phyloP scores from a whole-genome alignment of 2,113 vertebrate genomes.

The Scartelaos histophorus region DNA sequence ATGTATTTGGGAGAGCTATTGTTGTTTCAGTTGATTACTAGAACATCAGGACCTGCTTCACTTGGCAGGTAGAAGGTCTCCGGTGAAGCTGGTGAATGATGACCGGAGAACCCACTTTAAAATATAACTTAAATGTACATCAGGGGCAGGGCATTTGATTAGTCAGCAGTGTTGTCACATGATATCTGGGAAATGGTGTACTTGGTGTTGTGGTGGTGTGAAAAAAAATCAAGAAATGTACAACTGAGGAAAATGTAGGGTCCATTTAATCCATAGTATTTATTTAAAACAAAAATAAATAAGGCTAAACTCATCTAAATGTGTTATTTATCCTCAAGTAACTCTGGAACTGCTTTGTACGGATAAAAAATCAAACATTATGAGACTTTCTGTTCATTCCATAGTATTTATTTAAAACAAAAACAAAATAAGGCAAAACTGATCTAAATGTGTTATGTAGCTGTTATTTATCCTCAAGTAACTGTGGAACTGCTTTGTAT shows the following conservation, averaged over 20 bases:
- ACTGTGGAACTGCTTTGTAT: no score
- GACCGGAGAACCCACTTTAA: conserved; percentile 16
- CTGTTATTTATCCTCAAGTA: no score
- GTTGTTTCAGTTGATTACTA: conserved; percentile 68
- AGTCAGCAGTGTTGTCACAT: conserved; percentile 19
- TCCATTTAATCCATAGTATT: no score
- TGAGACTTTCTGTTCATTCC: no score
- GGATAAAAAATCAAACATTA: no score
- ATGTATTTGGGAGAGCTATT: conserved; percentile 31
- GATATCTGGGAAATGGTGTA: not conserved
- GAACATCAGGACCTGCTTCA: conserved; percentile 45
- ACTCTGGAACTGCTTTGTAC: no score
- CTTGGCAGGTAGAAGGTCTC: conserved; percentile 38
- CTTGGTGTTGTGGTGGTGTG: not conserved
- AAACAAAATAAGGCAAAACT: no score
- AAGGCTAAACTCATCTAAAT: no score
- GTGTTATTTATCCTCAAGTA: no score
- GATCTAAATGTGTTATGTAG: no score
- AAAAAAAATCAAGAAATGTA: not conserved
- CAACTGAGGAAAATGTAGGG: not conserved
- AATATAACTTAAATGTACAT: conserved; percentile 10
- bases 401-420: no score
- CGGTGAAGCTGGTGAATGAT: conserved; percentile 37
- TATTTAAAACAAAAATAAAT: no score
- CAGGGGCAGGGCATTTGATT: conserved; percentile 2